Evolutionary conservation across 1,140 invertebrate species (phyloP), one percentile per base, ranked within the genome.

Genomic region (Lordiphosa mommai): DNA sequence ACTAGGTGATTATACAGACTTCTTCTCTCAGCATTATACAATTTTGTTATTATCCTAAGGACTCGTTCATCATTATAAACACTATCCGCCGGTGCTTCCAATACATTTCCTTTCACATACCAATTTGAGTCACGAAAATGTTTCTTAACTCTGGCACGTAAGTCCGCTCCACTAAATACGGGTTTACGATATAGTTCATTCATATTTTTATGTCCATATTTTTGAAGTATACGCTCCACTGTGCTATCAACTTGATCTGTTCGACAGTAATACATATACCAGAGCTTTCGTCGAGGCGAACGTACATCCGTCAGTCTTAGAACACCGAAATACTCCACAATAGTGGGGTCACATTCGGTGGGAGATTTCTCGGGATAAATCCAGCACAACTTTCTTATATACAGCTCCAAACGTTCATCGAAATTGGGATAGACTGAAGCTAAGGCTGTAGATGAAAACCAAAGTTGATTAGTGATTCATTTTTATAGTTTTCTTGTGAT

Each of bases 191-290:
- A 84, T 16, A 84, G 51, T 23, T 84, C 77, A 20, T 52, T 72
- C 56, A 84, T 57, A 32, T 82, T 84, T 29, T 51, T 76, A 27
- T 84, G 55, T 1, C 77, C 77, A 56, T 77, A 84, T 53, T 72
- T 84, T 6, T 47, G 53, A 2, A 56, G 68, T 20, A 79, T 61
- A 1, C 49, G 51, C 7, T 76, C 64, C 13, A 82, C 30, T 12
- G 61, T 69, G 17, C 47, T 23, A 10, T 65, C 59, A 4, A 82
- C 27, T 2, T 72, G 48, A 0, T 69, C 30, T 3, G 47, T 13
- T 1, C 37, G 34, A 1, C 67, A 43, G 9, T 82, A 76, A 37
- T 76, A 82, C 12, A 82, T 47, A n/a, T 76, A 76, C 76, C 76
- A 82, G 2, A 82, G 5, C 27, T 82, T 82, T 1, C 76, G 59